Evolutionary conservation across 2,888 invertebrate species (phyloP), one percentile per base, ranked within the genome.

Genomic region (Andrena chrysosceles): DNA sequence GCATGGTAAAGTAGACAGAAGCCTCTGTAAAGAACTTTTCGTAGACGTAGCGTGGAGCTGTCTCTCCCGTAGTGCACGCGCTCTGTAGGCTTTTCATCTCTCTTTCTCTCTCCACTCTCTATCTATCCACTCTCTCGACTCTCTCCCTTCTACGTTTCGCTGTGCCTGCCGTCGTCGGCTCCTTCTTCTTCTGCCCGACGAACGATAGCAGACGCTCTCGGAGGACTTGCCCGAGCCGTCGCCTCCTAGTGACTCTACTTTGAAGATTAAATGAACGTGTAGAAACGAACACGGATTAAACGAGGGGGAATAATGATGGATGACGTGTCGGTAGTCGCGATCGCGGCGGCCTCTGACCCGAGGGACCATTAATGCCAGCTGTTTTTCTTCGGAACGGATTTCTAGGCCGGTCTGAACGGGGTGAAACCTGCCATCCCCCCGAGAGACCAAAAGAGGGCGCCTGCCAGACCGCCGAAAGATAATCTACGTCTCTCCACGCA

Each of bases 391-490:
- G 77, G 79, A 84, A 87, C 79, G 87, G 62, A 91, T 93, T 93
- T 78, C 78, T 91, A 94, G 94, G 89, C 92, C 85, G 93, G 92
- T 86, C 89, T 93, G 84, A 94, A 94, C 86, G 94, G 93, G 79
- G 92, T 93, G 85, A 95, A 95, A 91, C 96, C 96, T 52, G 95
- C 95, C 87, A 96, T 96, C 84, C 95, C 96, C 60, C 96, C 96
- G 56, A 95, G 96, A 88, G 96, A 96, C 94, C 96, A 96, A 85
- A 96, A 96, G 93, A 93, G 96, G 93, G 95, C 97, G 80, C 96
- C 96, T 23, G 96, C 96, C 60, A 91, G 94, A 77, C 94, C 84
- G 96, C 97, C 85, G 94, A 96, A 93, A 93, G 96, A 93, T 96
- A 97, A 83, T 96, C 96, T 87, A 95, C 97, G 84, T 94, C 95